A percentile compares a stretch with the other conserved stretches of the same genome.
phyloP scores from a whole-genome alignment of 2,113 vertebrate species.

The Morone saxatilis region DNA sequence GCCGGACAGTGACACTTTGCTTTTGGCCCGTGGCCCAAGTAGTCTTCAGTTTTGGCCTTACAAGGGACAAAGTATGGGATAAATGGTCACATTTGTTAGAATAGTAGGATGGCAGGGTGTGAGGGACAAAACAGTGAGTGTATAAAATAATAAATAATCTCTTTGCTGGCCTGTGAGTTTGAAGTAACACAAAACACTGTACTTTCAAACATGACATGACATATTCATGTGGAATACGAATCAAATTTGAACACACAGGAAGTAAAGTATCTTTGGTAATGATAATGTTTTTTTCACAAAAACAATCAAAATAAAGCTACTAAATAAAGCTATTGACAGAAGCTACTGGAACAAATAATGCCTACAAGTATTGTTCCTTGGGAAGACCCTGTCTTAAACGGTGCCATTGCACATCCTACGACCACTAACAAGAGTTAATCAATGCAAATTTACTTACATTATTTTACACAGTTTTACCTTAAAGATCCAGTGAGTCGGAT shows the following conservation, averaged over 20 bases:
- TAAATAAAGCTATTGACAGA: too few relatives aligned
- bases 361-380: not conserved
- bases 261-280: not conserved
- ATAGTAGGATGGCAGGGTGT: not conserved
- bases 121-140: not conserved
- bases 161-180: constrained; percentile 12
- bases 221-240: not conserved
- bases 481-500: too few relatives aligned
- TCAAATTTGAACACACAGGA: not conserved
- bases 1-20: too few relatives aligned
- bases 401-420: not conserved
- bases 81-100: not conserved
- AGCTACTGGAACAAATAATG: not conserved
- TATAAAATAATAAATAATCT: constrained; percentile 1
- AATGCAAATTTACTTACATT: not conserved
- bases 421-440: not conserved
- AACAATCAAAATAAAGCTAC: too few relatives aligned
- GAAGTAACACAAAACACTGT: not conserved
- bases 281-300: not conserved
- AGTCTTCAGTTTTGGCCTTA: too few relatives aligned
- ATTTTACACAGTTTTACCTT: not conserved
- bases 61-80: not conserved
- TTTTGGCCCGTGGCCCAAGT: too few relatives aligned
- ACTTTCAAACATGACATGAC: constrained; percentile 15
- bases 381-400: not conserved